Base-by-base conservation (phyloP, 2,888 invertebrate genomes). In the Mystacides longicornis region DNA sequence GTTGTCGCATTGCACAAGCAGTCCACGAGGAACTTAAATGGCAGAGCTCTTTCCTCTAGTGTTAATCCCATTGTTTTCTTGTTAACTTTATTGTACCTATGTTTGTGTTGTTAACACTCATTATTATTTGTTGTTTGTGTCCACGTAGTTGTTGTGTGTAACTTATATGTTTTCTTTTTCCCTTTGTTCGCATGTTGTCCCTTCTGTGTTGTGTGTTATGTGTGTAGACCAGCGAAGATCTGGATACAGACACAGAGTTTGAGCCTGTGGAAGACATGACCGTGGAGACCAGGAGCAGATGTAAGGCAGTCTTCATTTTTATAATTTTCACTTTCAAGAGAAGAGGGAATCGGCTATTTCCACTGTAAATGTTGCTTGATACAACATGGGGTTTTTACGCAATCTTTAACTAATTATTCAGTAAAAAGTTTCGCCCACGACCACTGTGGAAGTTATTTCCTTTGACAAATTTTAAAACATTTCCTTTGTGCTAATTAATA, bases 221-320 rank as follows among this genome's bases (percentile, higher is more conserved):
- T 54, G 52, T 49, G 56, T 54, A 83, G 82, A 83, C 81, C 55
- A 82, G 82, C 64, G 83, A 83, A 69, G 83, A 83, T 61, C 70
- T 83, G 63, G 83, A 83, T 68, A 83, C 83, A 1, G 83, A 83
- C 66, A 83, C 83, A 7, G 83, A 83, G 69, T 83, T 83, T 71
- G 83, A 83, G 66, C 82, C 83, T 2, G 82, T 81, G 55, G 83
- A 83, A 64, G 83, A 83, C 64, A 79, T 82, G 79, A 83, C 82
- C 57, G 75, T 82, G 76, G 83, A 83, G 68, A 82, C 83, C 2
- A 74, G 83, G 65, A 82, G 81, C 67, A 74, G 82, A 75, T 82
- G 82, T 83, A 72, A 79, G 79, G 37, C 14, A n/a, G 16, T 7
- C 14, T n/a, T 27, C 27, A 27, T 37, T 14, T 14, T 16, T 14